Evolutionary conservation across 2,797 vertebrate species (phyloP), one percentile per base, ranked within the genome.

Genomic region (Sparidentex hasta): DNA sequence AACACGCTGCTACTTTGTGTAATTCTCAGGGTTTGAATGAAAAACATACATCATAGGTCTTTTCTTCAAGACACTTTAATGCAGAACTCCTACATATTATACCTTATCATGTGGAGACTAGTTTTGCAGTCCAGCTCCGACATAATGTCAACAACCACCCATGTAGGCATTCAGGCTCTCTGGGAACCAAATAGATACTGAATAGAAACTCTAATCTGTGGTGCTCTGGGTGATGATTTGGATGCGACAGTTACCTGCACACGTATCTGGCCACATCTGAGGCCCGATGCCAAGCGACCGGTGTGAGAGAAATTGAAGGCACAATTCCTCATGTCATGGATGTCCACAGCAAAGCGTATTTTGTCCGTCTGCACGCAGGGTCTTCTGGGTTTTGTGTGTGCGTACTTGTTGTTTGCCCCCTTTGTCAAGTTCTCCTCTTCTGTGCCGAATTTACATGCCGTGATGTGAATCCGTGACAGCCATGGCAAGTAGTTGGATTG

Each of bases 141-240:
- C 62, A 38, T 2, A 38, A 43, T 41, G 66, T 74, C 44, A 54
- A 62, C 59, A 47, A 48, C 58, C 66, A 64, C 59, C 48, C 61
- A 71, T 57, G 46, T 18, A 12, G 14, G 23, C 71, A 68, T 62
- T 47, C 72, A 68, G 58, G 17, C 68, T 64, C 47, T 43, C 61
- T 46, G 21, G 33, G 47, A 70, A 78, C 27, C 47, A n/a, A 78
- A 76, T 61, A 46, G 54, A 13, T 51, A 51, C 11, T 58, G 4
- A 41, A 33, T 5, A 63, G 21, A 58, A 78, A 65, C 48, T 18
- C 52, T 48, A 61, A 23, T 61, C 25, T 80, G 62, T 79, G 74
- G 38, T 62, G 29, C 74, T 74, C 23, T 48, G 71, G 20, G 9
- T 59, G 57, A 71, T 61, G 63, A 80, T 71, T 80, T 52, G 61